Conservation (phyloP, 2,888 invertebrate species). For the Lithosia quadra region DNA sequence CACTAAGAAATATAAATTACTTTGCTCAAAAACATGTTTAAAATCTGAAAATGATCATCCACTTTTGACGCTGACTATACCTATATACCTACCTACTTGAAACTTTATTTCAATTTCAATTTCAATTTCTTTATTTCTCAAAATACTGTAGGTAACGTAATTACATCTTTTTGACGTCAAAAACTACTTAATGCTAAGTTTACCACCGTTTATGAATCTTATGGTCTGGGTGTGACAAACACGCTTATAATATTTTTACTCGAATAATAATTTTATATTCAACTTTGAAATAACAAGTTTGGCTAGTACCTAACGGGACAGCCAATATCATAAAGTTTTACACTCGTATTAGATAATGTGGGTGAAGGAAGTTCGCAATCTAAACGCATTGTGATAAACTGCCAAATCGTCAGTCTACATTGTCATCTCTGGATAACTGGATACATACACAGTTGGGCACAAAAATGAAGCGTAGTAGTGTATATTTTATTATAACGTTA, state of each 20-base stretch:
- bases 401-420: constrained; percentile 45
- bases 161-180: too few relatives aligned
- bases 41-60: too few relatives aligned
- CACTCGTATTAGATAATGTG: constrained; percentile 40
- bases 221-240: background rate
- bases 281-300: background rate
- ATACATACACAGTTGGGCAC: constrained; percentile 1
- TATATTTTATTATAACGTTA: constrained; percentile 36
- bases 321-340: background rate
- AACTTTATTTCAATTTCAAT: too few relatives aligned
- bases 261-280: background rate
- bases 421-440: constrained; percentile 17
- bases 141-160: too few relatives aligned
- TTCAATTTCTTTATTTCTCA: too few relatives aligned
- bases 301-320: background rate
- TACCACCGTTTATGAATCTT: too few relatives aligned
- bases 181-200: too few relatives aligned
- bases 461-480: constrained; percentile 45
- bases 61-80: too few relatives aligned
- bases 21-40: too few relatives aligned
- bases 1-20: too few relatives aligned
- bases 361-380: constrained; percentile 62
- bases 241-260: background rate
- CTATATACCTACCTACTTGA: too few relatives aligned
- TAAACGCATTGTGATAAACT: constrained; percentile 42